Conservation (phyloP, 2,113 vertebrate species). For the Microtus oregoni region DNA sequence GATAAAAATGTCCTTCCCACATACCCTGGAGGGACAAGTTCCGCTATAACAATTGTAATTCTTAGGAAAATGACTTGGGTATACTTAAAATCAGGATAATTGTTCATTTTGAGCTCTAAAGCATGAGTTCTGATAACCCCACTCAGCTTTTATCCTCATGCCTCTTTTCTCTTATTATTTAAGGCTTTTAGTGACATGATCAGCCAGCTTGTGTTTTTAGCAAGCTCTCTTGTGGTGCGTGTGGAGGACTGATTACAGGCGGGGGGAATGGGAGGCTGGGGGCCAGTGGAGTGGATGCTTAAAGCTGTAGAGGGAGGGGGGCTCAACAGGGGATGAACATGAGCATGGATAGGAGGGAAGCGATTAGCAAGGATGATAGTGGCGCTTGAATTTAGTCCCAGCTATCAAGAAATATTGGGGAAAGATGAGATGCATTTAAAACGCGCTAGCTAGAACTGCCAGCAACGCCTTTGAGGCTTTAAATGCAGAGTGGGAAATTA, state of each 20-base stretch:
- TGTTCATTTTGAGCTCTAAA: constrained; percentile 72
- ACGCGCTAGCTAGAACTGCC: neutral
- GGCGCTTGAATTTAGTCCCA: constrained; percentile 28
- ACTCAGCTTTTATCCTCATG: constrained; percentile 61
- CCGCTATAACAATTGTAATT: constrained; percentile 46
- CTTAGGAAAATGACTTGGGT: constrained; percentile 69
- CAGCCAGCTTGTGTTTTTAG: constrained; percentile 73
- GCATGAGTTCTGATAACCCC: constrained; percentile 67
- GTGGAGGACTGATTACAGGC: constrained; percentile 57
- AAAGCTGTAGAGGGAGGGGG: neutral
- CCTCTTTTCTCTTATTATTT: constrained; percentile 70
- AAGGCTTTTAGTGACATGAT: constrained; percentile 72
- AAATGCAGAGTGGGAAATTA: neutral
- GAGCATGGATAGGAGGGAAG: constrained; percentile 14
- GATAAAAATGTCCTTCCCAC: neutral
- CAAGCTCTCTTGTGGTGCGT: constrained; percentile 62
- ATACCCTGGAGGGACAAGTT: constrained; percentile 30
- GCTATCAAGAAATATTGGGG: constrained; percentile 54
- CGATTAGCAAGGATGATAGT: neutral
- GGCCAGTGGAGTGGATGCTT: neutral
- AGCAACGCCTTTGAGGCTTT: constrained; percentile 9
- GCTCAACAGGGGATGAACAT: neutral
- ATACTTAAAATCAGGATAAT: constrained; percentile 78
- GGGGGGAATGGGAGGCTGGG: neutral
- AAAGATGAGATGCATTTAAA: constrained; percentile 32